phyloP scores from a whole-genome alignment of 2,888 invertebrate genomes.

The Pterobdella sp. region DNA sequence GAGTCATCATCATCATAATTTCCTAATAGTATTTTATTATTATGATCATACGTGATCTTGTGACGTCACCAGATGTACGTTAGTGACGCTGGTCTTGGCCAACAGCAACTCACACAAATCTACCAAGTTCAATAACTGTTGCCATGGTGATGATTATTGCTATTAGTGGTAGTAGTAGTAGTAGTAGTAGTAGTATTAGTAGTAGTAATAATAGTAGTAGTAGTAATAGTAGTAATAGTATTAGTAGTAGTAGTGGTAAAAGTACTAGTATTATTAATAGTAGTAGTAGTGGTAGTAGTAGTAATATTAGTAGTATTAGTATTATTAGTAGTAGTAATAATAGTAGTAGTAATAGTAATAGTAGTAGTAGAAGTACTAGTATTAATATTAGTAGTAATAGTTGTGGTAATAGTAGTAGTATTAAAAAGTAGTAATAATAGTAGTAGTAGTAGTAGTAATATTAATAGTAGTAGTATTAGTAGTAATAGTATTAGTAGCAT shows the following conservation, averaged over 20 bases:
- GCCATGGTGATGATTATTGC: background rate
- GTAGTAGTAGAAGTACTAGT: background rate
- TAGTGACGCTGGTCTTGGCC: no score
- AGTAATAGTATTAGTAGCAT: conserved; percentile 2
- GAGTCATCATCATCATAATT: no score
- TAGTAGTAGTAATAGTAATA: background rate
- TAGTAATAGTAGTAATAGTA: background rate
- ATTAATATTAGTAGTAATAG: background rate
- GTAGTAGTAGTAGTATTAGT: background rate
- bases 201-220: background rate
- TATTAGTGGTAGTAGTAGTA: no score
- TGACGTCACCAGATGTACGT: no score
- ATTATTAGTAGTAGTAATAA: background rate
- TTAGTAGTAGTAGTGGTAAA: background rate
- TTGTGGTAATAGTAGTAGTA: background rate
- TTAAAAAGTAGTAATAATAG: background rate
- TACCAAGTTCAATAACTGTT: no score
- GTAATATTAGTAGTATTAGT: background rate
- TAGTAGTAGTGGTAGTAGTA: background rate
- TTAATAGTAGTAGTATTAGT: conserved; percentile 10
- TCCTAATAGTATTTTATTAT: no score
- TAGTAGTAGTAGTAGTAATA: conserved; percentile 16
- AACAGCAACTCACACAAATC: no score
- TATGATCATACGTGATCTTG: no score
- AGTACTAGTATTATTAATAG: background rate